Evolutionary conservation across 2,888 invertebrate species (phyloP).

Genomic region (Drosophila pseudotakahashii): DNA sequence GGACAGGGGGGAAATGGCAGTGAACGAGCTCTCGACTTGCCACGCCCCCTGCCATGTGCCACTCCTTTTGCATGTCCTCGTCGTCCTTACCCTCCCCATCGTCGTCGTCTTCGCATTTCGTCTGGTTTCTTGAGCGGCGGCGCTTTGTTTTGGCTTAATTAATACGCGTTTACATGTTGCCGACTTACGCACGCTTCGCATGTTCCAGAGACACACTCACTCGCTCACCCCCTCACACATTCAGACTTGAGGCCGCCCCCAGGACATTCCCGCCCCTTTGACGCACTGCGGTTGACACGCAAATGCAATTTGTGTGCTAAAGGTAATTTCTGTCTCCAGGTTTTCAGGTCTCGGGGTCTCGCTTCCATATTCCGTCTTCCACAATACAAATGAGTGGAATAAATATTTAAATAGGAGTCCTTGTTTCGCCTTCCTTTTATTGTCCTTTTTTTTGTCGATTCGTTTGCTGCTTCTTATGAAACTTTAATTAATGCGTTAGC

Average conservation of each 20-base stretch:
- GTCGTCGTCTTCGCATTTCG: constrained; percentile 23
- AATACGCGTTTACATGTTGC: constrained; percentile 70
- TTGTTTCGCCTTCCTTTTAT: constrained; percentile 16
- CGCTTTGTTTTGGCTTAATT: constrained; percentile 67
- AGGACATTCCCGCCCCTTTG: constrained; percentile 1
- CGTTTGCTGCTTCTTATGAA: constrained; percentile 24
- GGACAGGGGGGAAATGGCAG: constrained; percentile 21
- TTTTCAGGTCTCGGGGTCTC: constrained; percentile 2
- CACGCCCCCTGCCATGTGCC: constrained; percentile 25
- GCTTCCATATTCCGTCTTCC: constrained; percentile 6
- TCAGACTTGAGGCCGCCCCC: not conserved
- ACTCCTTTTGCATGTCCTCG: constrained; percentile 38
- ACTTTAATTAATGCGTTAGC: constrained; percentile 52
- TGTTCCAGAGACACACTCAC: constrained; percentile 23
- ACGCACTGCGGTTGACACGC: constrained; percentile 58
- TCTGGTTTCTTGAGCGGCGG: constrained; percentile 29
- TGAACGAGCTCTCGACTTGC: constrained; percentile 33
- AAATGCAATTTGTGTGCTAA: constrained; percentile 71
- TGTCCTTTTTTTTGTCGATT: not conserved
- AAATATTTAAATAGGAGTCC: constrained; percentile 50
- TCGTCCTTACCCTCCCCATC: constrained; percentile 12
- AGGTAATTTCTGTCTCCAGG: constrained; percentile 55
- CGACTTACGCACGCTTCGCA: constrained; percentile 59
- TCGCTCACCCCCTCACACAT: not conserved
- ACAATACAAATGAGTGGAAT: constrained; percentile 49